Base-by-base conservation (phyloP, 2,888 invertebrate species). In the Nowickia ferox region DNA sequence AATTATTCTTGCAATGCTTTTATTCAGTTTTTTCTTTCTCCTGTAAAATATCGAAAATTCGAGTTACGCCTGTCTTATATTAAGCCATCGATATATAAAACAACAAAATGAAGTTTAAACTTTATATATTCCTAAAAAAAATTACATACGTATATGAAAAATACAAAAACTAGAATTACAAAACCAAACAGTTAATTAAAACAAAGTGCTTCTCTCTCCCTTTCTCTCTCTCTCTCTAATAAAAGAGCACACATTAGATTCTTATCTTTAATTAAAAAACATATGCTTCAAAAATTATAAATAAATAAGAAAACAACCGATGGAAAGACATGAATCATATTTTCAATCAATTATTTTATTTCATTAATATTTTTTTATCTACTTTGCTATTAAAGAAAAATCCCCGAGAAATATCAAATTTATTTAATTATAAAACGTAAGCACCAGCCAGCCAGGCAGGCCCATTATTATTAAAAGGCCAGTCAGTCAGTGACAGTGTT, bases 101-200 rank as follows among this genome's bases (percentile, higher is more conserved):
- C 40, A 59, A 53, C 42, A 77, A 84, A 69, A 51, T 65, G 44
- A 66, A 42, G 71, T 30, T 55, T 38, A 71, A 79, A 76, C 19
- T 75, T 57, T 61, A 53, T 72, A 78, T 84, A 78, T 78, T 84
- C 77, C 72, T 74, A 66, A 72, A 71, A 72, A 2, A 72, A 76
- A 8, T 3, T 1, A 30, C 1, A 30, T 6, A 30, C 6, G 30
- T 10, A 38, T 15, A 63, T 53, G 66, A 55, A 66, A 66, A 53
- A 71, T 40, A 55, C n/a, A 63, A 57, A 51, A 42, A n/a, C n/a
- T n/a, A 42, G 38, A 15, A 51, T 46, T 44, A 30, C 10, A 38
- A 55, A 46, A 66, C n/a, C 9, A 53, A 68, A 51, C 10, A 61
- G 51, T 19, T 51, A 13, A 59, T 17, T 9, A 17, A 61, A 61